Conservation (phyloP, 2,113 vertebrate species). For the Thomomys bottae region DNA sequence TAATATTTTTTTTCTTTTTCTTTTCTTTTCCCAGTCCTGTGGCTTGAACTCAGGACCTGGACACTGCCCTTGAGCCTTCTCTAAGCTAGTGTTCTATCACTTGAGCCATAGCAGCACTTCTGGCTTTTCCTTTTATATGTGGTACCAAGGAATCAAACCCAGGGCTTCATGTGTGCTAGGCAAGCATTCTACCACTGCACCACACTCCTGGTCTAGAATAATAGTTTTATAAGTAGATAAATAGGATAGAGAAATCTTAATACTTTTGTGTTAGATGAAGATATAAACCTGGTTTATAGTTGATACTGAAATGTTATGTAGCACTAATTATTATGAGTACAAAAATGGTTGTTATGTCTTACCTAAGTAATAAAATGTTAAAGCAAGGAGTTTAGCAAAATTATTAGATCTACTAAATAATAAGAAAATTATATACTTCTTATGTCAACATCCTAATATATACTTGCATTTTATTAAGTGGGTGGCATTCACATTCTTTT, state of each 20-base stretch:
- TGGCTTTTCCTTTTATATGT: too few relatives aligned
- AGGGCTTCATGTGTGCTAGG: too few relatives aligned
- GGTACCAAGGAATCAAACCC: too few relatives aligned
- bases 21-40: too few relatives aligned
- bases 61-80: too few relatives aligned
- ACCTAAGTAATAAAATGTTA: conserved; percentile 24
- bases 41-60: too few relatives aligned
- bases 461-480: conserved; percentile 8
- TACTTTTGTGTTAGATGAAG: conserved; percentile 5
- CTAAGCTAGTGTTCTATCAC: too few relatives aligned
- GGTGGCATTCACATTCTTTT: neutral
- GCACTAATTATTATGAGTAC: neutral
- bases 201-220: too few relatives aligned
- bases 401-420: neutral
- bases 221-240: neutral
- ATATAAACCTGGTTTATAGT: neutral
- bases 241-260: neutral
- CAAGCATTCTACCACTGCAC: too few relatives aligned
- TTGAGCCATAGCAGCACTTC: too few relatives aligned
- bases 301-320: conserved; percentile 41
- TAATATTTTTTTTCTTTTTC: too few relatives aligned
- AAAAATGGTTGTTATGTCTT: conserved; percentile 23
- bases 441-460: neutral
- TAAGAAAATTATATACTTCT: neutral
- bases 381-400: conserved; percentile 1